Evolutionary conservation across 2,113 vertebrate genomes (phyloP).

Genomic region (Marmota monax): DNA sequence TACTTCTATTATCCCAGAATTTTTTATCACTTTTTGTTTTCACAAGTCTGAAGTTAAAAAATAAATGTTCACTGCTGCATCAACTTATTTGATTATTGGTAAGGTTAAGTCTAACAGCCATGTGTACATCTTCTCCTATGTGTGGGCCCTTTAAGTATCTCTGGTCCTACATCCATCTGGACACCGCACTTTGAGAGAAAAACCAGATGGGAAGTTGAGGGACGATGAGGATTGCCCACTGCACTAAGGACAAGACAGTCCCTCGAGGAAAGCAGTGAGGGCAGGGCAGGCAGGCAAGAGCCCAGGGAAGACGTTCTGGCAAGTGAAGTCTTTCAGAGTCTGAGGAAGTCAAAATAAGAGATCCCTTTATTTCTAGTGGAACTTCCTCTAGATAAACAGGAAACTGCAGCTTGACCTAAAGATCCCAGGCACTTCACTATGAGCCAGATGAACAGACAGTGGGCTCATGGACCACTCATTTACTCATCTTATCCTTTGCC

Average conservation of each 20-base stretch:
- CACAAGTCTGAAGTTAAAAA: not conserved
- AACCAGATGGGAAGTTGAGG: not conserved
- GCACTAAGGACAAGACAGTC: not conserved
- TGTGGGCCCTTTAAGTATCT: not conserved
- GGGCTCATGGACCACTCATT: not conserved
- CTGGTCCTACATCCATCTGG: not conserved
- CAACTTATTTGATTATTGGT: not conserved
- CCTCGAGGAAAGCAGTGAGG: not conserved
- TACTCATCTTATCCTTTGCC: not conserved
- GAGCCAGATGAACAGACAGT: not conserved
- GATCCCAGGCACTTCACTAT: not conserved
- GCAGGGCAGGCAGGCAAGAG: not conserved
- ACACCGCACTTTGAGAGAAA: not conserved
- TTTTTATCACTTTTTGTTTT: not conserved
- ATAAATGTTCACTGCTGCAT: not conserved
- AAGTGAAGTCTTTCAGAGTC: not conserved
- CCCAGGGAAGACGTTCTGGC: not conserved
- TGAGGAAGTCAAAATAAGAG: not conserved
- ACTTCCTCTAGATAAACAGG: not conserved
- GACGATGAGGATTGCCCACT: not conserved
- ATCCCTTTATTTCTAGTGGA: not conserved
- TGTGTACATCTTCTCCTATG: not conserved
- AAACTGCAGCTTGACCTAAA: constrained; percentile 5
- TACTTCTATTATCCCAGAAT: not conserved
- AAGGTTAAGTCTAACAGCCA: not conserved